Base-by-base conservation (phyloP, 2,113 vertebrate species). In the Paramormyrops kingsleyae region DNA sequence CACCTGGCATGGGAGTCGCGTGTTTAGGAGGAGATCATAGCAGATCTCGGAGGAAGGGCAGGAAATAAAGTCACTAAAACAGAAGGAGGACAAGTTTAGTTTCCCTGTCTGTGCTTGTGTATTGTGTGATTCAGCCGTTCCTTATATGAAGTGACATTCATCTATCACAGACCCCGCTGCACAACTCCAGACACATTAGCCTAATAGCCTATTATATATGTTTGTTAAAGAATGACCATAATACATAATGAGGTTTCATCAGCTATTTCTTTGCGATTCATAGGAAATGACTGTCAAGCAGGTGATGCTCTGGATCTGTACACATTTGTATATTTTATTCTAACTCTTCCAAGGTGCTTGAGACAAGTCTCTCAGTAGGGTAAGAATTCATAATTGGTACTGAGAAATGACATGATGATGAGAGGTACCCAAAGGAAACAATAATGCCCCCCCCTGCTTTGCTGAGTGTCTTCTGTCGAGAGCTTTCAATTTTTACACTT, bases 201-300 rank as follows among this genome's bases (percentile, higher is more conserved):
- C 96, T 97, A 96, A 97, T 97, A 96, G 96, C 94, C 95, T 95
- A 96, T 96, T 94, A 96, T 96, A 31, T 96, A 96, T 96, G 95
- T 96, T 95, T 96, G 19, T 21, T 52, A 89, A 83, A 56, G 94
- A 95, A 96, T 93, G 96, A 96, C 92, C 95, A 95, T 94, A 96
- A 95, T 96, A 95, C 95, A 27, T 66, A 13, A 97, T 96, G 95
- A 96, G 96, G 95, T 95, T 94, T 93, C 96, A 94, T 94, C 93
- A 94, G 92, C 95, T 49, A 35, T 24, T n/a, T 24, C 44, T 83
- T 83, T 66, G 13, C 0, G n/a, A 70, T 10, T 83, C 9, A 10
- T 50, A 15, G 50, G 70, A 50, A 24, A 94, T 92, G 93, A 80
- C 27, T 87, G 87, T 92, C 93, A 95, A 84, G 70, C 50, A 42